These are phyloP conservation scores for Athetis lepigone DNA, from an alignment of 2,888 invertebrate genomes.

Conservation along the genomic window DNA sequence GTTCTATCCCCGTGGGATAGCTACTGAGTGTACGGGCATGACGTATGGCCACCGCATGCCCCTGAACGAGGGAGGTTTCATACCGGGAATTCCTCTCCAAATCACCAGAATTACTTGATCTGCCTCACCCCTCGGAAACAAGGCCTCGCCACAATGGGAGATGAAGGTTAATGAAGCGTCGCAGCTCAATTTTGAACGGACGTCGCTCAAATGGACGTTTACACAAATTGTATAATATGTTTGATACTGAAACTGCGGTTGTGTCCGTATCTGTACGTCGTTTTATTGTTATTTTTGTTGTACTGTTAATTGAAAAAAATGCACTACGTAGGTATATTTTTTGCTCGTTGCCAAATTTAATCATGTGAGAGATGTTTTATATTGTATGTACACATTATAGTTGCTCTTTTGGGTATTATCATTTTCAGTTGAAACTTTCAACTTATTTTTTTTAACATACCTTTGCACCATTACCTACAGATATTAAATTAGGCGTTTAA, in stretches of 20 bases:
- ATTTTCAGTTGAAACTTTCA: slow-evolving; percentile 4
- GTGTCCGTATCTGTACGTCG: slow-evolving; percentile 62
- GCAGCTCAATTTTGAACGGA: slow-evolving; percentile 64
- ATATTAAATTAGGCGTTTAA: neutral
- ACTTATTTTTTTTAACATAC: neutral
- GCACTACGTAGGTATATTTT: slow-evolving; percentile 32
- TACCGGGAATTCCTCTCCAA: slow-evolving; percentile 64
- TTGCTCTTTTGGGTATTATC: slow-evolving; percentile 4
- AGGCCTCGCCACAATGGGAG: slow-evolving; percentile 22
- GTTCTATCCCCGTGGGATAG: slow-evolving; percentile 64
- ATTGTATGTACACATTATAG: neutral
- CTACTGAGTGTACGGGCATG: slow-evolving; percentile 69
- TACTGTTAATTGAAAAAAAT: slow-evolving; percentile 70
- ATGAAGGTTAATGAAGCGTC: slow-evolving; percentile 57
- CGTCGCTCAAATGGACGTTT: slow-evolving; percentile 67
- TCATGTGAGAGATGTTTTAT: slow-evolving; percentile 24
- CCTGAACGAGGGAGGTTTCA: slow-evolving; percentile 68
- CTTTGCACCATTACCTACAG: neutral
- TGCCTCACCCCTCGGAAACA: slow-evolving; percentile 36
- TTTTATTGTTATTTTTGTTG: slow-evolving; percentile 72
- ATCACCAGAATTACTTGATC: slow-evolving; percentile 66
- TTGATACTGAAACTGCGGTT: slow-evolving; percentile 70
- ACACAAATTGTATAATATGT: slow-evolving; percentile 70
- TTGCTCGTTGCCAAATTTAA: slow-evolving; percentile 36
- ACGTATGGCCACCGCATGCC: slow-evolving; percentile 69